Evolutionary conservation across 2,113 vertebrate genomes (phyloP), one percentile per base, ranked within the genome.

Genomic region (Ranitomeya imitator): DNA sequence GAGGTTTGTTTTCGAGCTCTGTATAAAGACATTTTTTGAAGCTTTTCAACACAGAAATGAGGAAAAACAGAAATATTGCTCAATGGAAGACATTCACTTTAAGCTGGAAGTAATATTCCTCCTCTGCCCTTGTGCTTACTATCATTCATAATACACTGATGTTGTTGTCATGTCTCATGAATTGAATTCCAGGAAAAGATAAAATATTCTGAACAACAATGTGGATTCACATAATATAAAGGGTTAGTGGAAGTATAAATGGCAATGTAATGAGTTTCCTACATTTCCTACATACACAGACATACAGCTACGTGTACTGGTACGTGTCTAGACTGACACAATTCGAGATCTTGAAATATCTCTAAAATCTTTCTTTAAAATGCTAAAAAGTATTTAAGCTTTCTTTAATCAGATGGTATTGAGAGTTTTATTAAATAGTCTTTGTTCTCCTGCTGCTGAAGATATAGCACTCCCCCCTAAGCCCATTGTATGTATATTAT

Each of bases 401-500:
- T 65, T 84, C 13, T 84, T 65, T 51, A 83, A 83, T 88, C 21
- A 84, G 80, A 65, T 76, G 57, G 37, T 69, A 63, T 63, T 23
- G 21, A 51, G 26, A 74, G 60, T 74, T 52, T 83, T 73, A 71
- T 83, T 82, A 88, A 74, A 45, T 16, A 19, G n/a, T 54, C 69
- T 82, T n/a, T 73, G 13, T 83, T 54, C 69, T 63, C 14, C 21
- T 73, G 54, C 69, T 76, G 67, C 69, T n/a, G 79, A 71, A 79
- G 18, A 54, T 65, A 77, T 21, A 10, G 55, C 69, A 60, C 57
- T 77, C 61, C 67, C 80, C 87, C 80, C 67, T 51, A 69, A 83
- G 87, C 69, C 55, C 59, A 74, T 74, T 83, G 79, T 54, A 83
- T 83, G 81, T 77, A 84, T 65, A 84, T 54, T 83, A 23, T 65